A percentile compares a stretch with the other conserved stretches of the same genome.
Conservation (phyloP, 2,797 vertebrate genomes). For the Hydrophis major region DNA sequence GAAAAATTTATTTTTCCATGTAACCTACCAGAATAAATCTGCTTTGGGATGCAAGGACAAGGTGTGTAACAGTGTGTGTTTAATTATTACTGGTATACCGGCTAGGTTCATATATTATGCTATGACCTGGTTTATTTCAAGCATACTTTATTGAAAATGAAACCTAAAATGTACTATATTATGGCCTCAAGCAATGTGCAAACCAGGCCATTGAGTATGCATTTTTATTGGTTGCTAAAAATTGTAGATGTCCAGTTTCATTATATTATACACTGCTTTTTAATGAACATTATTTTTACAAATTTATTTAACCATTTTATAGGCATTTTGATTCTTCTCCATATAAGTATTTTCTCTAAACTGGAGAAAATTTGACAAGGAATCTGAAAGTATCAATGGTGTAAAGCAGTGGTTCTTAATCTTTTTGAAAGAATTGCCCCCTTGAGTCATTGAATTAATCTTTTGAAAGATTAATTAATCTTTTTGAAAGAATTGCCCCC, state of each 20-base stretch:
- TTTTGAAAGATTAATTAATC: no score
- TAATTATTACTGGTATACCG: background rate
- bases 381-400: background rate
- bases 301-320: conserved; percentile 34
- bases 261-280: conserved; percentile 53
- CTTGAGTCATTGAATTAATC: no score
- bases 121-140: background rate
- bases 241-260: conserved; percentile 21
- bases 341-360: conserved; percentile 39
- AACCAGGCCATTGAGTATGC: background rate
- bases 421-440: no score
- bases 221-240: background rate
- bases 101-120: background rate
- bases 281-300: conserved; percentile 56
- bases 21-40: background rate
- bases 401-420: no score
- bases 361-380: background rate
- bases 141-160: background rate
- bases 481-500: no score
- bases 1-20: background rate
- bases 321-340: conserved; percentile 53
- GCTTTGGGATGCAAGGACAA: background rate
- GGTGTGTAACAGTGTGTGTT: background rate
- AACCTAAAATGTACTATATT: background rate
- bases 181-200: background rate